These are phyloP conservation scores for Chionoecetes opilio DNA, from an alignment of 1,140 invertebrate species.

Conservation along the genomic window DNA sequence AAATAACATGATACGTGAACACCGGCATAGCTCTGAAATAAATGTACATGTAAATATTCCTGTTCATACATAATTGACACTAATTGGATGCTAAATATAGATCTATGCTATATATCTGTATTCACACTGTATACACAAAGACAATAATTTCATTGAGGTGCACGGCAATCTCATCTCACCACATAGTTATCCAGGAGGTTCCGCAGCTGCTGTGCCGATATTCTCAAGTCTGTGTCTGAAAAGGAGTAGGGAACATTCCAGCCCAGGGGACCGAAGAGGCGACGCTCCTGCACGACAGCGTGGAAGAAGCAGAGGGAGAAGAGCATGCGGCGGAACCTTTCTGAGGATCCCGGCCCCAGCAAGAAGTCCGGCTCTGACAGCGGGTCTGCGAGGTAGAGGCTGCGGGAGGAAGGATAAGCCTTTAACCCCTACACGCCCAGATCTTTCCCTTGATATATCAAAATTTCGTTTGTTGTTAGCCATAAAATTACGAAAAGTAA, in stretches of 20 bases:
- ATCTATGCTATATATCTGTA: not conserved
- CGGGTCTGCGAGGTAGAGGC: slow-evolving; percentile 94
- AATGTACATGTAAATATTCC: not conserved
- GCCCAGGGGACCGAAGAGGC: slow-evolving; percentile 96
- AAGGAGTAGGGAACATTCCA: slow-evolving; percentile 99
- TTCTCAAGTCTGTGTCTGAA: slow-evolving; percentile 96
- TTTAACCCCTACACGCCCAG: no score
- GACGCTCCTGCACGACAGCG: slow-evolving; percentile 91
- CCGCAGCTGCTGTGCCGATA: slow-evolving; percentile 92
- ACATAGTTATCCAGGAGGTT: slow-evolving; percentile 87
- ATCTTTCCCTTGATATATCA: no score
- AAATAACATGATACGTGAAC: not conserved
- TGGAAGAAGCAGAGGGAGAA: slow-evolving; percentile 86
- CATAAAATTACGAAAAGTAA: no score
- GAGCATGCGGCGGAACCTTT: slow-evolving; percentile 89
- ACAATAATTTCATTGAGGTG: not conserved
- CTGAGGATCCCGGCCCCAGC: slow-evolving; percentile 90
- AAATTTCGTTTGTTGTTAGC: no score
- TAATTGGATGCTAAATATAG: not conserved
- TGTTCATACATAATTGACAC: not conserved
- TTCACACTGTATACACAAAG: not conserved
- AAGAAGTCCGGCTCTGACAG: slow-evolving; percentile 95
- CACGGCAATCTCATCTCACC: slow-evolving; percentile 82
- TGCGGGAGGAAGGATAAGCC: slow-evolving; percentile 83
- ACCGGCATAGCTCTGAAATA: not conserved